These are phyloP conservation scores for Periophthalmodon schlosseri DNA, from an alignment of 2,113 vertebrate species.

Conservation along the genomic window DNA sequence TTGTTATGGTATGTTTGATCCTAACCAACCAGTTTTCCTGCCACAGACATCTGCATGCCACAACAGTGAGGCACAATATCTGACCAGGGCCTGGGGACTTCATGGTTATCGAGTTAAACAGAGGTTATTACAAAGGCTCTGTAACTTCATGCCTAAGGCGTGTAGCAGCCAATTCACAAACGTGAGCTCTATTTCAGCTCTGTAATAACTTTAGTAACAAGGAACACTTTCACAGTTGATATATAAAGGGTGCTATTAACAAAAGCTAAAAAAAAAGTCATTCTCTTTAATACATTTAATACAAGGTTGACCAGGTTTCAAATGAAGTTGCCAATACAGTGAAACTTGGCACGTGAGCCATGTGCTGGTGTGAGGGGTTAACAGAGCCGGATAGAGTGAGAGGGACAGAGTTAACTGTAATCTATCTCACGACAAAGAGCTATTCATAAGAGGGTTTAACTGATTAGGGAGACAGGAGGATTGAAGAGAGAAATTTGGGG, in stretches of 20 bases:
- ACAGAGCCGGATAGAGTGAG: slow-evolving; percentile 55
- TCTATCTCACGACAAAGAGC: slow-evolving; percentile 81
- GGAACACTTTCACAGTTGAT: neutral
- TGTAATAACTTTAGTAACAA: neutral
- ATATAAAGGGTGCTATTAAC: neutral
- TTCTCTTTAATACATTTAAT: slow-evolving; percentile 8
- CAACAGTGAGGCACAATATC: slow-evolving; percentile 48
- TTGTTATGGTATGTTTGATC: neutral
- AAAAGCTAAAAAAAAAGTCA: neutral
- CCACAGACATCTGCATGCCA: slow-evolving; percentile 29
- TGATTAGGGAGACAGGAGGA: slow-evolving; percentile 77
- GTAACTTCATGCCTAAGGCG: slow-evolving; percentile 33
- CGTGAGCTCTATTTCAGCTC: slow-evolving; percentile 26
- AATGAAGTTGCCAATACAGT: slow-evolving; percentile 28
- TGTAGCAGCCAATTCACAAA: slow-evolving; percentile 24
- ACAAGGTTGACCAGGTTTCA: neutral
- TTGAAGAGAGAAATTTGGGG: slow-evolving; percentile 76
- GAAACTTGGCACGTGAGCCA: slow-evolving; percentile 47
- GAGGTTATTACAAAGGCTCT: slow-evolving; percentile 18
- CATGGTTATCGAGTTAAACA: slow-evolving; percentile 29
- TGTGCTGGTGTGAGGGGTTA: slow-evolving; percentile 50
- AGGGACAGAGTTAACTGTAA: slow-evolving; percentile 80
- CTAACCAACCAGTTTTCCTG: slow-evolving; percentile 60
- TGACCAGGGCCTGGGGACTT: slow-evolving; percentile 22
- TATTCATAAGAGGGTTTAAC: slow-evolving; percentile 83